A percentile compares a stretch with the other conserved stretches of the same genome.
These are phyloP conservation scores for Tinea semifulvella DNA, from an alignment of 2,888 invertebrate species.

Conservation along the genomic window DNA sequence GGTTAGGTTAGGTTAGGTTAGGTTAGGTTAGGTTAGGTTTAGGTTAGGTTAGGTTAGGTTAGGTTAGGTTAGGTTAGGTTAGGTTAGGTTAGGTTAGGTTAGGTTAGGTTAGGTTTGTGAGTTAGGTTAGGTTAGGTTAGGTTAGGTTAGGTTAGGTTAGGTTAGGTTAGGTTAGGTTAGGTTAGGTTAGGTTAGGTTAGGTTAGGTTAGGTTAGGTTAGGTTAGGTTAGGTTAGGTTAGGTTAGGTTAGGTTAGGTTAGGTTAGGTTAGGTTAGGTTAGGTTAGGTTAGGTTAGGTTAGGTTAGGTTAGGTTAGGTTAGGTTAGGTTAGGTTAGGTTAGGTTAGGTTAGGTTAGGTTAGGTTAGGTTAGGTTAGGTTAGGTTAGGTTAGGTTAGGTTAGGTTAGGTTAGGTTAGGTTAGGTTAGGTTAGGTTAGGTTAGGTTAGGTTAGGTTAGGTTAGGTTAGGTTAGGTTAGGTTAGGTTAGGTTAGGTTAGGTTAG, in stretches of 20 bases:
- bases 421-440: constrained; percentile 22
- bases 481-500: constrained; percentile 21
- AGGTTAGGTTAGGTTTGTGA: constrained; percentile 16
- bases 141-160: constrained; percentile 17
- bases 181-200: constrained; percentile 18
- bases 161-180: constrained; percentile 17
- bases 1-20: constrained; percentile 17
- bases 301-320: constrained; percentile 23
- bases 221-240: constrained; percentile 16
- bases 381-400: constrained; percentile 22
- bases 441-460: constrained; percentile 21
- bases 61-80: constrained; percentile 18
- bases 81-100: constrained; percentile 18
- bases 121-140: constrained; percentile 16
- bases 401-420: constrained; percentile 21
- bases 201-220: constrained; percentile 19
- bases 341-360: constrained; percentile 22
- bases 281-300: constrained; percentile 19
- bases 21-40: no score
- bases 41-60: constrained; percentile 18
- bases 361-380: constrained; percentile 21
- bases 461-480: constrained; percentile 21
- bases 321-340: constrained; percentile 24
- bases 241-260: constrained; percentile 16
- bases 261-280: constrained; percentile 22